Evolutionary conservation across 92 coral and sea anemone species (phyloP).

Genomic region (Porites lobata): DNA sequence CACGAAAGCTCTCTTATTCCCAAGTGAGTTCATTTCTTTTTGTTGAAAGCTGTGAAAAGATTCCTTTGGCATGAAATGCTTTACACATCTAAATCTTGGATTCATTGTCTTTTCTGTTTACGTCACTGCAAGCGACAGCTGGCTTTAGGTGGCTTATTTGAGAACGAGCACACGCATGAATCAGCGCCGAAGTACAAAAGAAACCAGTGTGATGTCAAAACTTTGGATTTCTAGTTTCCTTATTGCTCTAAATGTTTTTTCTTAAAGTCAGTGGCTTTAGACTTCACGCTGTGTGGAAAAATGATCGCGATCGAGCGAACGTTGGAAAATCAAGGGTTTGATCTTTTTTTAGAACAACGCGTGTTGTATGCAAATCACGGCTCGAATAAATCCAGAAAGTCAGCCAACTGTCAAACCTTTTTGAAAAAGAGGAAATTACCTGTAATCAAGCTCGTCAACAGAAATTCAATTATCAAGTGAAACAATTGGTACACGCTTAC

Average conservation of each 20-base stretch:
- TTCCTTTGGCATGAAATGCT: conserved; percentile 18
- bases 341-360: conserved; percentile 26
- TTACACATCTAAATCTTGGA: conserved; percentile 61
- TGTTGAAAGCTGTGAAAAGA: conserved; percentile 18
- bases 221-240: not conserved
- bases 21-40: conserved; percentile 32
- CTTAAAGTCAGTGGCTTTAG: too few relatives aligned
- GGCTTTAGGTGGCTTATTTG: conserved; percentile 36
- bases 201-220: conserved; percentile 23
- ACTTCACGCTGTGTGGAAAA: not conserved
- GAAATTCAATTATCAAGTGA: conserved; percentile 52
- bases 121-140: conserved; percentile 77
- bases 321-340: not conserved
- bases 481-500: conserved; percentile 56
- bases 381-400: conserved; percentile 70
- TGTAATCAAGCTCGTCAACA: conserved; percentile 74
- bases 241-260: not conserved
- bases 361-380: conserved; percentile 67
- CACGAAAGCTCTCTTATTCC: conserved; percentile 28
- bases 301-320: not conserved
- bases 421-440: conserved; percentile 72
- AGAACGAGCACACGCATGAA: not conserved
- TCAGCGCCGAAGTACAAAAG: not conserved
- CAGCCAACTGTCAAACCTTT: conserved; percentile 80
- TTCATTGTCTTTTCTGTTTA: conserved; percentile 57